Conservation (phyloP, 2,888 invertebrate species). For the Folsomia manolachei region DNA sequence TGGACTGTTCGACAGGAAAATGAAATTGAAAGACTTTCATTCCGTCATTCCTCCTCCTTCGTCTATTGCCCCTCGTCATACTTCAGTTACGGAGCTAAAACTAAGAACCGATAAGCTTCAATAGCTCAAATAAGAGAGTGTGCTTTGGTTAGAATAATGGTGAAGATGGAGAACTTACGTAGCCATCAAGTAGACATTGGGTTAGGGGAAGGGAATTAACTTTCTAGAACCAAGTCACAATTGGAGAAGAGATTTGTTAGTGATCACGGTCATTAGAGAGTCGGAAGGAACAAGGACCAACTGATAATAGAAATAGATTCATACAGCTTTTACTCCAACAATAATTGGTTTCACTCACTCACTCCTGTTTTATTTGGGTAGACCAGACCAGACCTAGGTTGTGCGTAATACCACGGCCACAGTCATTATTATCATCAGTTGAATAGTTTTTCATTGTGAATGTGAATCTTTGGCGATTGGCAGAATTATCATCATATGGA, state of each 20-base stretch:
- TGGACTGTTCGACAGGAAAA: conserved; percentile 19
- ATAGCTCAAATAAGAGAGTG: not conserved
- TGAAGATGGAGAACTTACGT: no score
- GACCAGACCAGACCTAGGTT: no score
- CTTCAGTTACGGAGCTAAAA: not conserved
- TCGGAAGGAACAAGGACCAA: no score
- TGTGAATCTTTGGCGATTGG: no score
- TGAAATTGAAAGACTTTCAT: conserved; percentile 22
- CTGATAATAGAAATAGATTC: no score
- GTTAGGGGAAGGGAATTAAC: not conserved
- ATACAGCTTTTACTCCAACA: not conserved
- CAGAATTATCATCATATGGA: no score
- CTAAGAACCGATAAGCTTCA: not conserved
- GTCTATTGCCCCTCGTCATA: not conserved
- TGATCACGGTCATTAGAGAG: conserved; percentile 13
- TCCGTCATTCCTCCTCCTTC: conserved; percentile 12
- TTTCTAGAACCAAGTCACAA: not conserved
- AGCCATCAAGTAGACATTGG: no score
- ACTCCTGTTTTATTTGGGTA: no score
- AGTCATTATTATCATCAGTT: no score
- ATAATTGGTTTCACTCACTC: not conserved
- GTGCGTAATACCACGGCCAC: no score
- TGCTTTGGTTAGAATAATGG: no score
- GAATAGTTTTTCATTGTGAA: no score
- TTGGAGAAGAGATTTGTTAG: conserved; percentile 15